Conservation (phyloP, 2,113 vertebrate species). For the Porphyrio hochstetteri region DNA sequence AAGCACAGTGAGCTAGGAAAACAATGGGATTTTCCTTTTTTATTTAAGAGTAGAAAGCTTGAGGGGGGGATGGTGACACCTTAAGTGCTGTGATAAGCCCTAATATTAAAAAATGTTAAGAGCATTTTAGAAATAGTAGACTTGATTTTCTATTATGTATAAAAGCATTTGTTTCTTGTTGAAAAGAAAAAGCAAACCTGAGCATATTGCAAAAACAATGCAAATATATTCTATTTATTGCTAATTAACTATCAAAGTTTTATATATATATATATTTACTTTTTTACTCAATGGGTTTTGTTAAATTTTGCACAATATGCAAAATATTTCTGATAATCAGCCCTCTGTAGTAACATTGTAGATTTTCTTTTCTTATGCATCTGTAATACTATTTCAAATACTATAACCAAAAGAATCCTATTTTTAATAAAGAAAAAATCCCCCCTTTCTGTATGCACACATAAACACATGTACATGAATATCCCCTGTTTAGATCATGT, state of each 20-base stretch:
- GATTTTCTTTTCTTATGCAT: neutral
- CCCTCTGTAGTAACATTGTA: neutral
- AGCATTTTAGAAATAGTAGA: constrained; percentile 38
- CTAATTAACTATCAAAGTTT: neutral
- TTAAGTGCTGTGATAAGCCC: constrained; percentile 61
- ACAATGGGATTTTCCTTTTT: constrained; percentile 76
- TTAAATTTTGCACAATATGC: neutral
- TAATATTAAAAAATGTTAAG: constrained; percentile 61
- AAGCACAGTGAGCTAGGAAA: constrained; percentile 70
- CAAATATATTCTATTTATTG: neutral
- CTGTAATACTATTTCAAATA: neutral
- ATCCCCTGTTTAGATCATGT: accelerated
- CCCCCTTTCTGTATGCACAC: neutral
- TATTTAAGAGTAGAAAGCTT: constrained; percentile 74
- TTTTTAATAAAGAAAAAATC: neutral
- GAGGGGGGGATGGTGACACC: constrained; percentile 60
- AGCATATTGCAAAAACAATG: neutral
- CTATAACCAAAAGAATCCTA: neutral
- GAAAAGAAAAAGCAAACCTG: neutral
- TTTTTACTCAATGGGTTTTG: neutral
- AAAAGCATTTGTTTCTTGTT: neutral
- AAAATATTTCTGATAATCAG: neutral
- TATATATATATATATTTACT: neutral
- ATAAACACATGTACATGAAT: neutral
- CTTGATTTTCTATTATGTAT: neutral